These are phyloP conservation scores for Champsocephalus gunnari DNA, from an alignment of 2,797 vertebrate genomes.

Conservation along the genomic window DNA sequence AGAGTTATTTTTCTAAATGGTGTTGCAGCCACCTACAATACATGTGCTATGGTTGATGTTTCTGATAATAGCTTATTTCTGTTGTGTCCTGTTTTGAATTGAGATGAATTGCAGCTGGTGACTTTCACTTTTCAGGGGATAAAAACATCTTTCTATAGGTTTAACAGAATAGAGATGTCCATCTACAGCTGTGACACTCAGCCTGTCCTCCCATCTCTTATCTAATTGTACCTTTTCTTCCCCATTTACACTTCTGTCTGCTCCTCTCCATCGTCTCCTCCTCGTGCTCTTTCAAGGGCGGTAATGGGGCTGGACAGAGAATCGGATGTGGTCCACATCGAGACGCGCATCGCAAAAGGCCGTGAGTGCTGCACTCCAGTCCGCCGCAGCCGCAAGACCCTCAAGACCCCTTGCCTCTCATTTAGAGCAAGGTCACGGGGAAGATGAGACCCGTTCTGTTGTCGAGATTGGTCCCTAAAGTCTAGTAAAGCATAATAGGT, in stretches of 20 bases:
- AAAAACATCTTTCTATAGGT: conserved; percentile 46
- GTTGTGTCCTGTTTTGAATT: conserved; percentile 61
- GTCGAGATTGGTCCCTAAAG: conserved; percentile 76
- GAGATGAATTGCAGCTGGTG: conserved; percentile 64
- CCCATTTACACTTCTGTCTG: conserved; percentile 32
- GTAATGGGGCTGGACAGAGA: conserved; percentile 95
- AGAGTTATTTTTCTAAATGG: conserved; percentile 59
- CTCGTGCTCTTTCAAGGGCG: conserved; percentile 84
- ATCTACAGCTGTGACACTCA: conserved; percentile 42
- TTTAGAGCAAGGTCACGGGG: conserved; percentile 79
- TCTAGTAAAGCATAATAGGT: conserved; percentile 75
- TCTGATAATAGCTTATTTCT: conserved; percentile 50
- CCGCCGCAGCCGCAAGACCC: conserved; percentile 59
- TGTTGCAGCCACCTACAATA: conserved; percentile 39
- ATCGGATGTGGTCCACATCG: conserved; percentile 95
- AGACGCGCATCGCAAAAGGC: conserved; percentile 91
- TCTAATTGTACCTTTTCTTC: conserved; percentile 35
- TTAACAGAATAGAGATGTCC: conserved; percentile 49
- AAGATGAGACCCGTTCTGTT: conserved; percentile 74
- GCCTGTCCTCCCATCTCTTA: conserved; percentile 31
- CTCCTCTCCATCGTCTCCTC: conserved; percentile 49
- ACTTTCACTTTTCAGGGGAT: conserved; percentile 50
- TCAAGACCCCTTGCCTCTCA: conserved; percentile 74
- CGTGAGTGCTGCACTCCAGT: conserved; percentile 86
- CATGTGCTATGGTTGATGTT: conserved; percentile 52